Conservation (phyloP, 2,797 vertebrate genomes). For the Heliangelus exortis region DNA sequence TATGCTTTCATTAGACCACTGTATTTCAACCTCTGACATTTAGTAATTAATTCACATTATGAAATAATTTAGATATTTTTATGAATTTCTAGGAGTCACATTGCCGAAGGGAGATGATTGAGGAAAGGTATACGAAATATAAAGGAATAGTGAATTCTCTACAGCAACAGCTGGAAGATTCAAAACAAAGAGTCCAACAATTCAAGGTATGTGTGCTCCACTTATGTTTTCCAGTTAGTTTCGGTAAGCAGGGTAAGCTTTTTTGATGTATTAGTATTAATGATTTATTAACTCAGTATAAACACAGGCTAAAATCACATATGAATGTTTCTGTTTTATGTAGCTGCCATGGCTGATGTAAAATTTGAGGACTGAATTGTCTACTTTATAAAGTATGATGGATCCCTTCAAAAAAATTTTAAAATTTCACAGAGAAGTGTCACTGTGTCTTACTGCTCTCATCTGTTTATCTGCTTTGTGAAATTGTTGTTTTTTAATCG, state of each 20-base stretch:
- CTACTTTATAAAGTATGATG: not conserved
- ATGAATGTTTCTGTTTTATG: not conserved
- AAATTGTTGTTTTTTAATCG: not conserved
- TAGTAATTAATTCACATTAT: not conserved
- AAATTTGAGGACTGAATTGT: not conserved
- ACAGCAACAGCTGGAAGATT: slow-evolving; percentile 86
- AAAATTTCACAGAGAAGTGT: not conserved
- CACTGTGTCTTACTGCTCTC: not conserved
- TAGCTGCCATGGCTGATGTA: not conserved
- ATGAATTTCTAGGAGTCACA: slow-evolving; percentile 81
- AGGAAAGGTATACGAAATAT: slow-evolving; percentile 85
- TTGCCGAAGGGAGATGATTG: slow-evolving; percentile 80
- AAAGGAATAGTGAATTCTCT: slow-evolving; percentile 85
- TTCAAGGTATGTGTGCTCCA: slow-evolving; percentile 78
- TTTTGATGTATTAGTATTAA: not conserved
- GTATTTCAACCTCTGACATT: not conserved
- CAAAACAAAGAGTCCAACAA: slow-evolving; percentile 81
- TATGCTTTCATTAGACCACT: not conserved
- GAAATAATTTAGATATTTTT: not conserved
- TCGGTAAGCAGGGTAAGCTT: not conserved
- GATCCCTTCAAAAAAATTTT: not conserved
- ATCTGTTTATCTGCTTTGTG: not conserved
- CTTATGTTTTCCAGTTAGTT: not conserved
- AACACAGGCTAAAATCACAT: not conserved
- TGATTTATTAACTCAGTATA: not conserved